Percentiles rank a stretch among this genome's conserved stretches.
phyloP scores from a whole-genome alignment of 1,140 invertebrate species.

The Eupristina koningsbergeri region DNA sequence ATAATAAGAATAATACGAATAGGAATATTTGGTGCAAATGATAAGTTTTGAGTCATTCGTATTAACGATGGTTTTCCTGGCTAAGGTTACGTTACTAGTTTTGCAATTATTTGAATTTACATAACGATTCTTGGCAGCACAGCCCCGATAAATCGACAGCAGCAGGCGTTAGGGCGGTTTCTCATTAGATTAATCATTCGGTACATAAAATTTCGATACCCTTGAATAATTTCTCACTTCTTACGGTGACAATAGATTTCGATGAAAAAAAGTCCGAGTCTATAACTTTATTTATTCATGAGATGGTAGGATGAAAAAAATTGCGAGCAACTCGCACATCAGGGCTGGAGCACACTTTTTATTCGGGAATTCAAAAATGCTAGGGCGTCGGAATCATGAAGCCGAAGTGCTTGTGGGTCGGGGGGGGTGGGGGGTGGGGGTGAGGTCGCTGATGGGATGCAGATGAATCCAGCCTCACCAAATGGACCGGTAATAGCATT shows the following conservation, averaged over 20 bases:
- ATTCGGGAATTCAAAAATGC: conserved; percentile 42
- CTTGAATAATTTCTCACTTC: neutral
- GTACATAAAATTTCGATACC: neutral
- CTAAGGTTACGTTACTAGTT: too few species aligned
- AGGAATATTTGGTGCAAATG: too few species aligned
- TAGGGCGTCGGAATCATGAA: conserved; percentile 29
- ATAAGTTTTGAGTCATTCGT: too few species aligned
- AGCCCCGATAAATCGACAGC: neutral
- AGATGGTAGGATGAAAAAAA: neutral
- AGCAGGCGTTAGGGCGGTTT: neutral
- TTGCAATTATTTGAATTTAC: neutral
- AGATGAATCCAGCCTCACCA: conserved; percentile 64
- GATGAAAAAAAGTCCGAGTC: neutral
- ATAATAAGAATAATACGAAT: too few species aligned
- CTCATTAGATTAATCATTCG: neutral
- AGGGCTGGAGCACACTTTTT: too few species aligned
- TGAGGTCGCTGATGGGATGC: conserved; percentile 58
- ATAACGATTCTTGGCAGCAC: neutral
- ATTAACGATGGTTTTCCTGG: too few species aligned
- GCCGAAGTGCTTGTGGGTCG: neutral
- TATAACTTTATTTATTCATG: neutral
- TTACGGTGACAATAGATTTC: neutral
- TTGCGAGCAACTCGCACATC: neutral
- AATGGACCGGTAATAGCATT: conserved; percentile 71
- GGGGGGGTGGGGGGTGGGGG: neutral